Conservation (phyloP, 2,113 vertebrate genomes). For the Phrynosoma blainvillii region DNA sequence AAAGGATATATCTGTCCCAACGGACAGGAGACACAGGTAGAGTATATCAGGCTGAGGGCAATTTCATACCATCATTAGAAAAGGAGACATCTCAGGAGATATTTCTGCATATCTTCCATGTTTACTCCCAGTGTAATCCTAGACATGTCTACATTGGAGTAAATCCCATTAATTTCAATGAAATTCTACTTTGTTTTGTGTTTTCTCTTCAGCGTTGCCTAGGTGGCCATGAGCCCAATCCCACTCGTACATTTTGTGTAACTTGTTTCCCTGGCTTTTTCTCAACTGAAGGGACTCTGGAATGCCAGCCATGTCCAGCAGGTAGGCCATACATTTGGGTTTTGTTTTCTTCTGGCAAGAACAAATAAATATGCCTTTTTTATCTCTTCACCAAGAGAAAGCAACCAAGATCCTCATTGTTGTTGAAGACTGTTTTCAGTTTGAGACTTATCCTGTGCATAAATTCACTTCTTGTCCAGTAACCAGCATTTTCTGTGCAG, state of each 20-base stretch:
- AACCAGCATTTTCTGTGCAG: too few species aligned
- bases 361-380: too few species aligned
- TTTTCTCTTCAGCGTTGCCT: conserved; percentile 64
- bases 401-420: too few species aligned
- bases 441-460: too few species aligned
- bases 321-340: conserved; percentile 66
- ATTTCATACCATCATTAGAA: neutral
- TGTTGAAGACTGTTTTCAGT: too few species aligned
- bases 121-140: neutral
- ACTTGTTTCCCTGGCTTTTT: conserved; percentile 71
- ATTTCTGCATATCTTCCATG: neutral
- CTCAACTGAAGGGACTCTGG: conserved; percentile 64
- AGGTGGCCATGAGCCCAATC: conserved; percentile 76
- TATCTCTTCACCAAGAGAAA: too few species aligned
- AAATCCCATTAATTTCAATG: neutral
- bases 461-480: too few species aligned
- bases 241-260: conserved; percentile 64
- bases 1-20: conserved; percentile 75
- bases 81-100: neutral
- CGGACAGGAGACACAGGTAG: conserved; percentile 77
- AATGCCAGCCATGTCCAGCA: conserved; percentile 79
- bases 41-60: rapidly evolving
- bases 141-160: neutral
- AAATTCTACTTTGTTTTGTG: neutral
- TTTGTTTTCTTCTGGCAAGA: too few species aligned